Evolutionary conservation across 2,888 invertebrate genomes (phyloP), one percentile per base, ranked within the genome.

Genomic region (Hartigia nigra): DNA sequence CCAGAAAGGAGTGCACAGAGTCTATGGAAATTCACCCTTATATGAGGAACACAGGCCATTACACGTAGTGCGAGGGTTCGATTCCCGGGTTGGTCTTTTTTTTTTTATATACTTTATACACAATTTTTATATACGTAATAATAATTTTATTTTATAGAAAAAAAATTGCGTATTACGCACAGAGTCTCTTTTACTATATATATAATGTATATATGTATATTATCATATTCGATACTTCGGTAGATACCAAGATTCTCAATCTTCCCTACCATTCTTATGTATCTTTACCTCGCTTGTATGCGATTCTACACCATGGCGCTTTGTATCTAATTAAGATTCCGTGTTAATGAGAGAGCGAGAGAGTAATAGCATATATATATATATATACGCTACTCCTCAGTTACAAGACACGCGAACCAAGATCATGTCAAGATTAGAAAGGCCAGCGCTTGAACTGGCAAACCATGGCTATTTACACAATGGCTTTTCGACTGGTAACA

Each of bases 251-350:
- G 9, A 9, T 9, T 23, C 1, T 55, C 55, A 23, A 23, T 9
- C 23, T 5, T 1, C 1, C 1, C 55, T 23, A 9, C 14, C 23
- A 9, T 55, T 5, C 23, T 9, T 55, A 23, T 0, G 9, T 5
- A 23, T 55, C 2, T 55, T 9, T 9, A 9, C 2, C 0, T 55
- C 23, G 55, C 9, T 9, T 55, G 2, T 23, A 5, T 23, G 55
- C 23, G 5, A 55, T 23, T 2, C 2, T 55, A 9, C 74, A 77
- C 76, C 76, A 75, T 55, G 79, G 74, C 78, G 80, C 78, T 84
- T 86, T 85, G 83, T 81, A 84, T 82, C 85, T 85, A 86, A 87
- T 87, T 87, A 87, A 86, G 87, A 86, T 84, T 84, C 82, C 84
- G 81, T 83, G 84, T 83, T 86, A 87, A 87, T 84, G 86, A 86